A percentile compares a stretch with the other conserved stretches of the same genome.
Conservation (phyloP, 2,113 vertebrate genomes). For the Calyptommatus sinebrachiatus region DNA sequence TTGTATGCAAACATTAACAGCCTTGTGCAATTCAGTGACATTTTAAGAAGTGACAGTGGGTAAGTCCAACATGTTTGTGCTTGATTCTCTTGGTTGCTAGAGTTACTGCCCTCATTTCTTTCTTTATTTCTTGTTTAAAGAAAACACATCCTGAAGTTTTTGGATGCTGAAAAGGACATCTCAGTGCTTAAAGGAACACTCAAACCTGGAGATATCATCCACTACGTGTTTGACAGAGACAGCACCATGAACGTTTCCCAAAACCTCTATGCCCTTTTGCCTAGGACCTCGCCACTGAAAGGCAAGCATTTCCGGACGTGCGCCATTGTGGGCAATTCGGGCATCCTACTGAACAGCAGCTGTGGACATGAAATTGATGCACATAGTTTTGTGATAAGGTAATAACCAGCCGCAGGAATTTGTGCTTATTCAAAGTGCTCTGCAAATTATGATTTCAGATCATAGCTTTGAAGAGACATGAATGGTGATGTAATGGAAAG, state of each 20-base stretch:
- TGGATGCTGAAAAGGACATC: conserved; percentile 94
- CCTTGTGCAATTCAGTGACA: neutral
- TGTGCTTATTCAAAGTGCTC: neutral
- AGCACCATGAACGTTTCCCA: conserved; percentile 94
- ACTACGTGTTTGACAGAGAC: conserved; percentile 93
- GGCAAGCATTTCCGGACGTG: conserved; percentile 87
- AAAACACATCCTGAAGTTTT: conserved; percentile 90
- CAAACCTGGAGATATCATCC: conserved; percentile 90
- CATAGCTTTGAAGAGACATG: too few relatives aligned
- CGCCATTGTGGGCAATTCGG: conserved; percentile 94
- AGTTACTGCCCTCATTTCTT: neutral
- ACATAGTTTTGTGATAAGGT: conserved; percentile 94
- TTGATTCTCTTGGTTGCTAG: neutral
- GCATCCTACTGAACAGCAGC: conserved; percentile 91
- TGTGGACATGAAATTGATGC: conserved; percentile 90
- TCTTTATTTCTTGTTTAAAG: conserved; percentile 62
- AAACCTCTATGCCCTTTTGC: conserved; percentile 91
- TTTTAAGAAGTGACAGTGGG: neutral
- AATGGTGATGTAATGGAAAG: too few relatives aligned
- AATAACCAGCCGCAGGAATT: neutral
- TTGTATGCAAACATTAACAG: neutral
- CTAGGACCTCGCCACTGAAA: conserved; percentile 86
- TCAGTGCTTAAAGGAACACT: conserved; percentile 92
- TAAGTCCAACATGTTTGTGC: neutral
- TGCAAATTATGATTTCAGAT: neutral